A percentile compares a stretch with the other conserved stretches of the same genome.
Conservation (phyloP, 1,140 invertebrate species). For the Lycorma delicatula region DNA sequence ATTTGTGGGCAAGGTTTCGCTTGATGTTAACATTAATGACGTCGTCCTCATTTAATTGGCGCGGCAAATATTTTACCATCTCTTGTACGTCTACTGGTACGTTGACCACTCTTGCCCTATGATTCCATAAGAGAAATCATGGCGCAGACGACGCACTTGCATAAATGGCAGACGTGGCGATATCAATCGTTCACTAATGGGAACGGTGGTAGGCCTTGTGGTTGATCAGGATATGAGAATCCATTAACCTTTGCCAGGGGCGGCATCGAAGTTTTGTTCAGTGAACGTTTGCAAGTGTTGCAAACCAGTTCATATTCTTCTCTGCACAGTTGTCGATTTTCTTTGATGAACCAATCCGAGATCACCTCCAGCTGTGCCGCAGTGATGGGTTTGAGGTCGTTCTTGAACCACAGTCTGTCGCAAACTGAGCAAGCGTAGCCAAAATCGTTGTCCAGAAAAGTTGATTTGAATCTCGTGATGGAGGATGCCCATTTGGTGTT, state of each 20-base stretch:
- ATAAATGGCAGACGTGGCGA: conserved; percentile 34
- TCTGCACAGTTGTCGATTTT: conserved; percentile 16
- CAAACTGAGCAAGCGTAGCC: conserved; percentile 24
- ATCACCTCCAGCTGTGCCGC: conserved; percentile 21
- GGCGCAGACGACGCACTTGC: conserved; percentile 15
- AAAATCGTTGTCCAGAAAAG: conserved; percentile 19
- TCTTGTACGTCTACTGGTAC: conserved; percentile 2
- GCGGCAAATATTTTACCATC: conserved; percentile 3
- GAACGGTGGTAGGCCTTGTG: conserved; percentile 19
- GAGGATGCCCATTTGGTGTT: not conserved
- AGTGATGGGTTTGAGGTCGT: conserved; percentile 23
- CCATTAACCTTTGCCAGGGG: conserved; percentile 23
- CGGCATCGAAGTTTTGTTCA: conserved; percentile 25
- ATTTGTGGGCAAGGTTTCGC: conserved; percentile 9
- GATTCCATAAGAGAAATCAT: conserved; percentile 13
- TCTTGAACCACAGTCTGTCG: conserved; percentile 28
- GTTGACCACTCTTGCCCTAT: conserved; percentile 15
- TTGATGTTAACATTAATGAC: conserved; percentile 13
- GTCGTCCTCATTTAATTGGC: conserved; percentile 6
- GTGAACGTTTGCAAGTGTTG: conserved; percentile 19
- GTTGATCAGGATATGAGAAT: conserved; percentile 26
- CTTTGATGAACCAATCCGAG: conserved; percentile 16
- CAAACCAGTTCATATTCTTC: conserved; percentile 19
- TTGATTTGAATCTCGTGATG: conserved; percentile 14
- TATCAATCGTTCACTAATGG: conserved; percentile 28